Evolutionary conservation across 2,888 invertebrate genomes (phyloP).

Genomic region (Eupithecia insigniata): DNA sequence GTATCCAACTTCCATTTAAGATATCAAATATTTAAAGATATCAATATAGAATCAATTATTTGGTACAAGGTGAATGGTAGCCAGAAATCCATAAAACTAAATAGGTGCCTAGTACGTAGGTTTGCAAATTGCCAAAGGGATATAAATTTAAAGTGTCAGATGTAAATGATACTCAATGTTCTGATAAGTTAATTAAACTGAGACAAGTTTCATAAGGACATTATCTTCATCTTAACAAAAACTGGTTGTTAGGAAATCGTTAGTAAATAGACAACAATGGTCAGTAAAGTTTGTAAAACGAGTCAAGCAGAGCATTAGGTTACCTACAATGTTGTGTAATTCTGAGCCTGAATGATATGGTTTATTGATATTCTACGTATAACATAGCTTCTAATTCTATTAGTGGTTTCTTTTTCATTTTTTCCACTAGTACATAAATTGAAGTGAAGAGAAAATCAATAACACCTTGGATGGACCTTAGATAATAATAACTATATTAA

Average conservation of each 20-base stretch:
- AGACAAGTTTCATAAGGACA: constrained; percentile 56
- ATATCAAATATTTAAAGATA: neutral
- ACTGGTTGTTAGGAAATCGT: constrained; percentile 73
- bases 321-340: constrained; percentile 30
- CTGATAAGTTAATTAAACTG: constrained; percentile 55
- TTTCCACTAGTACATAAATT: too few species aligned
- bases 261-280: constrained; percentile 69
- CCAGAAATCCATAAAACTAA: constrained; percentile 5
- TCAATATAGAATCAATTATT: neutral
- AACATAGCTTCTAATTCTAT: neutral
- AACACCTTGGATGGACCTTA: too few species aligned
- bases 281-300: constrained; percentile 67
- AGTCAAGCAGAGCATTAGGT: constrained; percentile 60
- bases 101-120: neutral
- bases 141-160: constrained; percentile 41
- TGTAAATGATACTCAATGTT: constrained; percentile 41
- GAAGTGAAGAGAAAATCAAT: too few species aligned
- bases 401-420: too few species aligned
- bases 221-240: constrained; percentile 76
- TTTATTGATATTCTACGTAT: neutral
- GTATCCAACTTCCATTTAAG: neutral
- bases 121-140: constrained; percentile 5
- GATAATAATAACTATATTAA: too few species aligned
- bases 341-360: neutral
- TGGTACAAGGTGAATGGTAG: neutral